Percentiles rank a stretch among this genome's conserved stretches.
phyloP scores from a whole-genome alignment of 1,140 invertebrate genomes.

The Listronotus bonariensis region DNA sequence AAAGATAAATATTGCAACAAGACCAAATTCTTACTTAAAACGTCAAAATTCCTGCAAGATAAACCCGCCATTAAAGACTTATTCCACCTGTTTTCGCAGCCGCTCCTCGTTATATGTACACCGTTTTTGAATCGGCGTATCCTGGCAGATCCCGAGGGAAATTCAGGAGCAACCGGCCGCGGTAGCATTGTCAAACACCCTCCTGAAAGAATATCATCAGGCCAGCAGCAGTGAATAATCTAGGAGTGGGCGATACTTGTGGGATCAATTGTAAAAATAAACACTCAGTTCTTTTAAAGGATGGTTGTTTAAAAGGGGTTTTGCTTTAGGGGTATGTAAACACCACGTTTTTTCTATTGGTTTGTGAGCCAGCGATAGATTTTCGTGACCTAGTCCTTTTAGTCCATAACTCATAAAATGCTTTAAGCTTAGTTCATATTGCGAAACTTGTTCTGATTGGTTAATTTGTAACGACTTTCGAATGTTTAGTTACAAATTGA shows the following conservation, averaged over 20 bases:
- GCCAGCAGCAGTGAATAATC: constrained; percentile 29
- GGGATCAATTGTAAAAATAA: constrained; percentile 34
- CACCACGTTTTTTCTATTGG: no score
- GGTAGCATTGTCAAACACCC: constrained; percentile 36
- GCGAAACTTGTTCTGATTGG: no score
- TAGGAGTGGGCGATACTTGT: constrained; percentile 29
- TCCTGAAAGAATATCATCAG: constrained; percentile 38
- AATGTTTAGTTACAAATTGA: no score
- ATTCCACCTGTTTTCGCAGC: constrained; percentile 21
- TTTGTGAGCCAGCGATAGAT: no score
- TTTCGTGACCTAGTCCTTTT: no score
- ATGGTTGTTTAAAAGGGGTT: constrained; percentile 13
- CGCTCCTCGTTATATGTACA: constrained; percentile 17
- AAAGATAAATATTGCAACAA: no score
- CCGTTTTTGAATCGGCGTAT: constrained; percentile 21
- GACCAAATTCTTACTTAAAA: no score
- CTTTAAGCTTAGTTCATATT: no score
- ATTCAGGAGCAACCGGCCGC: constrained; percentile 34
- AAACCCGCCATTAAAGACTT: constrained; percentile 15
- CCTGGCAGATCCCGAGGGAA: constrained; percentile 27
- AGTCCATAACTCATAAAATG: no score
- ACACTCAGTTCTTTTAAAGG: constrained; percentile 25
- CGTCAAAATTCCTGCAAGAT: no score
- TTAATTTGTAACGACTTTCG: no score
- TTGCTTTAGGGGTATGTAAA: not conserved